These are phyloP conservation scores for Garra rufa DNA, from an alignment of 2,113 vertebrate genomes.

Conservation along the genomic window DNA sequence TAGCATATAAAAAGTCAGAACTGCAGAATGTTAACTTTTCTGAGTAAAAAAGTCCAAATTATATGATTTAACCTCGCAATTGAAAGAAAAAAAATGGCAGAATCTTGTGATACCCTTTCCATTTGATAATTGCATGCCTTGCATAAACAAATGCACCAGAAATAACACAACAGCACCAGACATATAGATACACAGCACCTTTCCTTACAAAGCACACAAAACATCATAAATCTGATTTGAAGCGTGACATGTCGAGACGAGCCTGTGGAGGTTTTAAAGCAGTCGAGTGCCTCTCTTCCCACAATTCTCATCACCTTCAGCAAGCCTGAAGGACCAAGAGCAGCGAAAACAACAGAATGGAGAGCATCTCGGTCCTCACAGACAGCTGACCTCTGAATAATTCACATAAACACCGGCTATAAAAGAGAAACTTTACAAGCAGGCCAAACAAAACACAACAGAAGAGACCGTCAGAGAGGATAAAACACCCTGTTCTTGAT, in stretches of 20 bases:
- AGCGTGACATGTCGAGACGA: not conserved
- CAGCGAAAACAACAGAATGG: slow-evolving; percentile 53
- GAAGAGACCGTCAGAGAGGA: not conserved
- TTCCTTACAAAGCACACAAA: slow-evolving; percentile 23
- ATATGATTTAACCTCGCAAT: no score
- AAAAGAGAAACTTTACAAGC: slow-evolving; percentile 62
- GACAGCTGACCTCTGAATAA: slow-evolving; percentile 74
- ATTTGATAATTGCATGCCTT: not conserved
- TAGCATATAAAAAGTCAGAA: no score
- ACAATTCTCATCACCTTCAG: not conserved
- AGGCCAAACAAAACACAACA: slow-evolving; percentile 3
- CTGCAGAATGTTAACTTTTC: no score
- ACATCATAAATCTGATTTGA: not conserved
- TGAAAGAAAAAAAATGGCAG: no score
- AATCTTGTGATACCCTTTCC: no score
- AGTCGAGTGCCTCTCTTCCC: not conserved
- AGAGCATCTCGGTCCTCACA: slow-evolving; percentile 59
- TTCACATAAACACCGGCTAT: slow-evolving; percentile 66
- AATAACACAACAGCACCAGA: not conserved
- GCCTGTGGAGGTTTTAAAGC: not conserved
- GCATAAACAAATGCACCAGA: not conserved
- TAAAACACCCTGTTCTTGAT: not conserved
- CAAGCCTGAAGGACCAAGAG: not conserved
- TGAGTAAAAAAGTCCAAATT: no score
- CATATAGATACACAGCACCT: not conserved